These are phyloP conservation scores for Microctenopoma stevenorrisi DNA, from an alignment of 2,797 vertebrate species.

Conservation along the genomic window DNA sequence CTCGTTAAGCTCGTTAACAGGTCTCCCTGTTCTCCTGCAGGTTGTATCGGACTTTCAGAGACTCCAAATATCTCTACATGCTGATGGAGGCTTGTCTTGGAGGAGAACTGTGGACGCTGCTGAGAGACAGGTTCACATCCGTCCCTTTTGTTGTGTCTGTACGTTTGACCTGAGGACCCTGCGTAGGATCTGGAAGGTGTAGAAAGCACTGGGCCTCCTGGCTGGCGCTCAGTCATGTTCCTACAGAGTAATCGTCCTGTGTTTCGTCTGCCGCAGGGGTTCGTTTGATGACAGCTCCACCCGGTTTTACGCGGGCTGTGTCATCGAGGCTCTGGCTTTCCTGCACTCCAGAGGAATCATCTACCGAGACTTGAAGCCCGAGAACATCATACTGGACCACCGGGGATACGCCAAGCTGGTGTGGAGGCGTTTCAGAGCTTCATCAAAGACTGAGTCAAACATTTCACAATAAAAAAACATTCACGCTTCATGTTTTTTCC, in stretches of 20 bases:
- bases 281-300: constrained; percentile 77
- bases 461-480: not conserved
- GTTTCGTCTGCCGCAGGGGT: constrained; percentile 50
- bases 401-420: constrained; percentile 79
- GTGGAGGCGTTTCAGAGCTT: not conserved
- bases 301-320: constrained; percentile 79
- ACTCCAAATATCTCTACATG: constrained; percentile 80
- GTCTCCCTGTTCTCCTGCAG: constrained; percentile 38
- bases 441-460: not conserved
- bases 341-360: constrained; percentile 79
- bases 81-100: constrained; percentile 78
- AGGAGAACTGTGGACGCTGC: constrained; percentile 78
- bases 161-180: too few species aligned
- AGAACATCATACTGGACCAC: constrained; percentile 81
- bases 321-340: constrained; percentile 76
- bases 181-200: too few species aligned
- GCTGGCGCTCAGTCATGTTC: too few species aligned
- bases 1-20: too few species aligned
- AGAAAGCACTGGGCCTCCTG: too few species aligned
- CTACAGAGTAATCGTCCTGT: not conserved
- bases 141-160: too few species aligned
- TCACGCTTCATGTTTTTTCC: too few species aligned
- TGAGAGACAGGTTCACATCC: constrained; percentile 64
- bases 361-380: constrained; percentile 81
- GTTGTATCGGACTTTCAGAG: constrained; percentile 77